Evolutionary conservation across 2,888 invertebrate genomes (phyloP).

Genomic region (Phortica magna): DNA sequence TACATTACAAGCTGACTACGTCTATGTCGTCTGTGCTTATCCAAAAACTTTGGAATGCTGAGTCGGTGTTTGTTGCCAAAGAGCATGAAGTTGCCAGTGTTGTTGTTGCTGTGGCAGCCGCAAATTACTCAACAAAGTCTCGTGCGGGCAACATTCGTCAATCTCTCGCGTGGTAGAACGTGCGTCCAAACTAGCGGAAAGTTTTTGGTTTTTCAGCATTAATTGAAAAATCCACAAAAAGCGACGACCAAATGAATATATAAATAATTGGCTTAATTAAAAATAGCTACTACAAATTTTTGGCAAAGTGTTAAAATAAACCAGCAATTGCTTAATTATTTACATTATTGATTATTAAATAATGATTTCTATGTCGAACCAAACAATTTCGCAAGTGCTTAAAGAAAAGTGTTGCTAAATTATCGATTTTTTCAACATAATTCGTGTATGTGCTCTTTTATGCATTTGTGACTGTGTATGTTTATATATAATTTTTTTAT

Average conservation of each 20-base stretch:
- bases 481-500: constrained; percentile 63
- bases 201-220: constrained; percentile 48
- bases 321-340: neutral
- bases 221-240: constrained; percentile 34
- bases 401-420: constrained; percentile 21
- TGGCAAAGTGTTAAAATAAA: constrained; percentile 28
- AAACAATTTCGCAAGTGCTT: neutral
- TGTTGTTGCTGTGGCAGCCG: constrained; percentile 15
- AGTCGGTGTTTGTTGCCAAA: neutral
- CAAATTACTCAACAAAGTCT: constrained; percentile 30
- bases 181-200: constrained; percentile 66
- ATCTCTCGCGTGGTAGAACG: constrained; percentile 70
- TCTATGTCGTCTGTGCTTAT: neutral
- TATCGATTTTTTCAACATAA: constrained; percentile 21
- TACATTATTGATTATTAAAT: neutral
- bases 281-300: constrained; percentile 2
- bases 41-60: neutral
- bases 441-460: constrained; percentile 16
- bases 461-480: constrained; percentile 38
- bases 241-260: constrained; percentile 29
- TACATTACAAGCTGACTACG: neutral
- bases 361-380: too few species aligned
- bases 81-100: neutral
- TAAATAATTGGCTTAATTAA: neutral
- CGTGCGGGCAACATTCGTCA: constrained; percentile 58